Evolutionary conservation across 2,888 invertebrate genomes (phyloP), one percentile per base, ranked within the genome.

Genomic region (Trilocha varians): DNA sequence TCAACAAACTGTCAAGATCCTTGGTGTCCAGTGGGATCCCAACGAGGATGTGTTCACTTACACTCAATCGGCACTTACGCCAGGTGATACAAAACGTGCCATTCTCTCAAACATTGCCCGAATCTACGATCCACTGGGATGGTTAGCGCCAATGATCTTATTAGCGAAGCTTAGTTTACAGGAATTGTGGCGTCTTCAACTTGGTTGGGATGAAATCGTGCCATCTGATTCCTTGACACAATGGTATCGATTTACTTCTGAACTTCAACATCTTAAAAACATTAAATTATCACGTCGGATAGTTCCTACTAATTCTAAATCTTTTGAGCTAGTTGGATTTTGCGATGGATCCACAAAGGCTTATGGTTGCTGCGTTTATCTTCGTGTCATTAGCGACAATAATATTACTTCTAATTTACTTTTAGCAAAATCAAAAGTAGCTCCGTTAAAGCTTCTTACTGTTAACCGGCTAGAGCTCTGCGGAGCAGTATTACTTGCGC

Each of bases 391-490:
- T n/a, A 34, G 5, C 16, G 5, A 14, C 32, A 17, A 3, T 13
- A 2, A 14, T 11, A 8, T 11, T 3, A 15, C 8, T 4, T 17
- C 25, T 11, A 13, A 32, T 14, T 32, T 38, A 11, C 8, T 38
- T 2, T n/a, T 32, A 3, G 38, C 32, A 13, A 38, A 38, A 34
- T 34, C 33, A 8, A 39, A 16, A 34, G 39, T 39, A 3, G 39
- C 39, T 16, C 39, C 39, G 4, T 14, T 39, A 17, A 39, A 39
- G 8, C n/a, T 33, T n/a, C 16, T 39, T 13, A 34, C 39, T 9
- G 18, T 39, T 2, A 34, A 32, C 14, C 38, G 38, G 3, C n/a
- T 38, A 8, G 38, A 38, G 15, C 32, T 38, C 8, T 3, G 11
- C 13, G 13, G 14, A 6, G 32, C 32, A 5, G 14, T 32, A 13